A percentile compares a stretch with the other conserved stretches of the same genome.
phyloP scores from a whole-genome alignment of 2,113 vertebrate genomes.

The Loxodonta africana region DNA sequence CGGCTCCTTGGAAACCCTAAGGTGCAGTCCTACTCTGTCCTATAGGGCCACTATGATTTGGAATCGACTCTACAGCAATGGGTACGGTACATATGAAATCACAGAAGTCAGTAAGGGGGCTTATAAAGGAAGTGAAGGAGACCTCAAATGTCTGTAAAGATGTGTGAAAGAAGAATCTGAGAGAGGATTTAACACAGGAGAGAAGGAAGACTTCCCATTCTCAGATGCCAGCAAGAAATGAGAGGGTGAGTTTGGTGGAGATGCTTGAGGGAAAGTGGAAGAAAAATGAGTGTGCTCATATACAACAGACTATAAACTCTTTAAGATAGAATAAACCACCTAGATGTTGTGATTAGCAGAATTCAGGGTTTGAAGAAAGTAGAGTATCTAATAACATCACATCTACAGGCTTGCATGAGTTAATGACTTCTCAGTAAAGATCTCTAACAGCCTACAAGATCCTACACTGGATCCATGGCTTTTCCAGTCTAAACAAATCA shows the following conservation, averaged over 20 bases:
- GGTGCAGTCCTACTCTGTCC: too few relatives aligned
- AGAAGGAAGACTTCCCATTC: too few relatives aligned
- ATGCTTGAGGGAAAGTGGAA: neutral
- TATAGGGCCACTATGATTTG: too few relatives aligned
- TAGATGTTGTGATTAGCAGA: neutral
- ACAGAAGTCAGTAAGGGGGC: too few relatives aligned
- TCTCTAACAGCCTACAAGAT: neutral
- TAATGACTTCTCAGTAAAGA: neutral
- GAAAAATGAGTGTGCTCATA: neutral
- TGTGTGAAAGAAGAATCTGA: too few relatives aligned
- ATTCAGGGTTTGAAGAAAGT: neutral
- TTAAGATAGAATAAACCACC: neutral
- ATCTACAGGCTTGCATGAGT: neutral
- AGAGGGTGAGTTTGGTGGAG: neutral
- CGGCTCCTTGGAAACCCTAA: too few relatives aligned
- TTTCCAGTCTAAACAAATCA: neutral
- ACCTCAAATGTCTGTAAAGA: too few relatives aligned
- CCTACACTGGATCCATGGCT: neutral
- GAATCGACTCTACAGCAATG: too few relatives aligned
- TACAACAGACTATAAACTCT: neutral
- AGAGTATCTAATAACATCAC: neutral
- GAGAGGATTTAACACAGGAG: too few relatives aligned
- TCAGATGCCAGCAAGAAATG: neutral
- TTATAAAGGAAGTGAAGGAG: too few relatives aligned
- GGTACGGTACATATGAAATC: too few relatives aligned